Base-by-base conservation (phyloP, 2,888 invertebrate species). In the Lepeophtheirus nordmannii region DNA sequence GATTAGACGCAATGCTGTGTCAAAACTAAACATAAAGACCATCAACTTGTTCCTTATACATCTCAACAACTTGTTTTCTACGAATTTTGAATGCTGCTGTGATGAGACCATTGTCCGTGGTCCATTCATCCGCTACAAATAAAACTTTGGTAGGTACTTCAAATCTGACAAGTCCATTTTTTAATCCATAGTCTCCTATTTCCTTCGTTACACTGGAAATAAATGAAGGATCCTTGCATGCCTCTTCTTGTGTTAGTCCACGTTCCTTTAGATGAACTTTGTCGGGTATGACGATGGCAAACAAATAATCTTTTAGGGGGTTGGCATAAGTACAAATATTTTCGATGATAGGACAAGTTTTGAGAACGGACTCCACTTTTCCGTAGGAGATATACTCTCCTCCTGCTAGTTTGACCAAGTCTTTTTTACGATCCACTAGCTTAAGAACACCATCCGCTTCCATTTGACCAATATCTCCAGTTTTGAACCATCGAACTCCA, bases 361-460 rank as follows among this genome's bases (percentile, higher is more conserved):
- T 93, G 72, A 98, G 79, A 74, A 90, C 89, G 0, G 94, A 78
- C 77, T 98, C 97, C 57, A 96, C 92, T 78, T 93, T 94, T 69
- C 93, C 93, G 61, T 98, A 81, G 0, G 96, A 94, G 23, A 98
- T 90, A 77, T 97, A 98, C 78, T 98, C 98, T 69, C 98, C 98
- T 40, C 89, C 87, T 76, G 96, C 93, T 65, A 98, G 81, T 77
- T 98, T 98, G 46, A 98, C 93, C 71, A 98, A 81, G 79, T 98
- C 98, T 79, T 98, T 98, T 80, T 96, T 97, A 71, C 98, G 89
- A 78, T 98, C 97, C 72, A 98, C 94, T 73, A 98, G 94, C 79
- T 88, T 89, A 72, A 98, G 83, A 73, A 86, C 87, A 23, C 98
- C 98, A 77, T 97, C 94, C 57, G 82, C 80, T 73, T 93, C 87